Conservation (phyloP, 2,113 vertebrate species). For the Crotalus helleri region DNA sequence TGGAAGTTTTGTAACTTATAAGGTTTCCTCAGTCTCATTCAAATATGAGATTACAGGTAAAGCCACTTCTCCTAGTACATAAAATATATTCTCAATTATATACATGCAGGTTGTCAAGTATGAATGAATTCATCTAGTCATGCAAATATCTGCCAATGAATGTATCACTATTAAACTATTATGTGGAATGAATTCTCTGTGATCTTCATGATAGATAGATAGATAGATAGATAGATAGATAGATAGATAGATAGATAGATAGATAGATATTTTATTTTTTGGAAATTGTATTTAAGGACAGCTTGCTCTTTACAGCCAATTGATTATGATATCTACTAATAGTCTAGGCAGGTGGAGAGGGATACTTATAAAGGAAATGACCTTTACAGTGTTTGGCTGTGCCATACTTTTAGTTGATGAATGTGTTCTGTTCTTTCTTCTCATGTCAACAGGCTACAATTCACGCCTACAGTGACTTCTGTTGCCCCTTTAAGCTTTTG, state of each 20-base stretch:
- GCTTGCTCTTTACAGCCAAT: not conserved
- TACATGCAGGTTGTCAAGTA: not conserved
- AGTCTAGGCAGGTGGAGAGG: not conserved
- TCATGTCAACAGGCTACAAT: slow-evolving; percentile 55
- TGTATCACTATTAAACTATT: not conserved
- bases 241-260: too few relatives aligned
- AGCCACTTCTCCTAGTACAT: not conserved
- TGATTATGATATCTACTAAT: not conserved
- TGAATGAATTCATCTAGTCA: not conserved
- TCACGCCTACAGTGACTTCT: slow-evolving; percentile 40
- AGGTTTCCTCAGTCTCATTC: not conserved
- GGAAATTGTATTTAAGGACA: slow-evolving; percentile 24
- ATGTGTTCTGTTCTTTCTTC: slow-evolving; percentile 45
- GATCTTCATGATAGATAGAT: not conserved
- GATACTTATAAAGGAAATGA: not conserved
- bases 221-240: not conserved
- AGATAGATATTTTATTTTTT: not conserved
- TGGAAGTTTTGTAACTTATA: slow-evolving; percentile 50
- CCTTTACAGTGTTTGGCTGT: slow-evolving; percentile 20
- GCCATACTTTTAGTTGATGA: slow-evolving; percentile 16
- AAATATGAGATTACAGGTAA: not conserved
- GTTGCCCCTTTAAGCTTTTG: slow-evolving; percentile 30
- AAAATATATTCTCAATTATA: not conserved
- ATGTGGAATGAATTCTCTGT: not conserved
- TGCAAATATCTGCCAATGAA: not conserved